Conservation (phyloP, 2,888 invertebrate species). For the Parnassius apollo region DNA sequence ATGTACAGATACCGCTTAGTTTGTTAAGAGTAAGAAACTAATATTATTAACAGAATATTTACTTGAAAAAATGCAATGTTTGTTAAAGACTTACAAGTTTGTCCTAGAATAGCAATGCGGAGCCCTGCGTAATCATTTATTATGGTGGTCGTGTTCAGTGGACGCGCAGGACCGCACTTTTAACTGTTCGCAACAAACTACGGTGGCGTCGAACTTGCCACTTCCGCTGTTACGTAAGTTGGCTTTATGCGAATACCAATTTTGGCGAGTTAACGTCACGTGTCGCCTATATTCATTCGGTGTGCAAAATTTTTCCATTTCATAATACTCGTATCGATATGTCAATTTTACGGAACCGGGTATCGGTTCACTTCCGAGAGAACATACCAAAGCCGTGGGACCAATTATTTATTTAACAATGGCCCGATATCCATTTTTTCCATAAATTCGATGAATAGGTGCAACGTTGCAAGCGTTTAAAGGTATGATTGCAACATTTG, state of each 20-base stretch:
- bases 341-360: constrained; percentile 13
- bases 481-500: too few relatives aligned
- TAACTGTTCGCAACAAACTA: constrained; percentile 34
- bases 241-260: constrained; percentile 37
- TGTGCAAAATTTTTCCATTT: constrained; percentile 23
- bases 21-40: too few relatives aligned
- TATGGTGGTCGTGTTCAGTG: constrained; percentile 29
- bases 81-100: too few relatives aligned
- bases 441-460: too few relatives aligned
- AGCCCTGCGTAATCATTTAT: constrained; percentile 20
- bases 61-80: too few relatives aligned
- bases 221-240: constrained; percentile 46
- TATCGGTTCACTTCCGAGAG: neutral
- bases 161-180: constrained; percentile 34
- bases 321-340: constrained; percentile 9
- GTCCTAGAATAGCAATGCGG: too few relatives aligned
- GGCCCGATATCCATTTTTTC: too few relatives aligned
- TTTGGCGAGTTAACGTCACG: constrained; percentile 37
- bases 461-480: too few relatives aligned
- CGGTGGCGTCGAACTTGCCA: constrained; percentile 34
- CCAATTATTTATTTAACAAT: too few relatives aligned
- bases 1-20: too few relatives aligned
- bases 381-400: neutral
- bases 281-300: constrained; percentile 30
- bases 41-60: too few relatives aligned